Base-by-base conservation (phyloP, 2,797 vertebrate genomes). In the Vultur gryphus region DNA sequence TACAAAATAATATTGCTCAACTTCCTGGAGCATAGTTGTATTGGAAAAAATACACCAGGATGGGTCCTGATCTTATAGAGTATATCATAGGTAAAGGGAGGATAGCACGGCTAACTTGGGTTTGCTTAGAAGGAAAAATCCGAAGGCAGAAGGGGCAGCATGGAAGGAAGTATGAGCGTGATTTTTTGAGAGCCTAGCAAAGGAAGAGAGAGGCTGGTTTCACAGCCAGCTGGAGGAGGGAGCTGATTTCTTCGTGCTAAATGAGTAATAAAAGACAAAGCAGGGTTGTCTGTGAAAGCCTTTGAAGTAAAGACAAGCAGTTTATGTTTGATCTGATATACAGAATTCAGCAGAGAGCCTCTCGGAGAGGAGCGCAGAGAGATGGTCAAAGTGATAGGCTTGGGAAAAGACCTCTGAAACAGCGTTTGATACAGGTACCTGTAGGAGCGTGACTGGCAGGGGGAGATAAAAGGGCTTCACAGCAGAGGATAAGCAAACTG, bases 241-340 rank as follows among this genome's bases (percentile, higher is more conserved):
- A 73, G 11, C 29, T 4, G 43, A 58, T 52, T 77, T 77, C 76
- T 85, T 61, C 15, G 43, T 91, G 52, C 87, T 94, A 83, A 95
- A 91, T 55, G 89, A 87, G 41, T 48, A 93, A 73, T n/a, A 66
- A 75, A 89, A 95, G 84, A 61, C 71, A 77, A 83, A 84, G 64
- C 25, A 73, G 55, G 17, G 71, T 15, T 44, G 43, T 43, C 84
- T 62, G 43, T 43, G 59, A 51, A 89, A 89, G 75, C 41, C 64
- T 95, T 89, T 89, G 93, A 92, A 92, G 80, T 65, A 33, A 69
- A 94, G 78, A 62, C n/a, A 28, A 86, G 65, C 33, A n/a, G 35
- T 70, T 94, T 69, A 39, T 44, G 41, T 94, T 89, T 93, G 72
- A 92, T 91, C 54, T 82, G 78, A 54, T 91, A 35, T 3, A 54